Conservation (phyloP, 2,888 invertebrate species). For the Atethmia centrago region DNA sequence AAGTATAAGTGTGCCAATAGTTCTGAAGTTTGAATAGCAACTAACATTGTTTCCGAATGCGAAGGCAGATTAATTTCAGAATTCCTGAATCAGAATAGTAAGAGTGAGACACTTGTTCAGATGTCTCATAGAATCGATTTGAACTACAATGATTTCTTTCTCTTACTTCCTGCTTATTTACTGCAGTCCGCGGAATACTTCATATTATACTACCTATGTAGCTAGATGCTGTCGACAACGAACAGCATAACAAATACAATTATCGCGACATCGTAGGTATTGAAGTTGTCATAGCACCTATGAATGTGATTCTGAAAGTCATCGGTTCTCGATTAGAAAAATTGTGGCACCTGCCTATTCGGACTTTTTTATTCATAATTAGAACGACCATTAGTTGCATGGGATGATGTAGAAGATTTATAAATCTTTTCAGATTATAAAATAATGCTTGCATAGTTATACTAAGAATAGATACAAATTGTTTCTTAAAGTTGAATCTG, state of each 20-base stretch:
- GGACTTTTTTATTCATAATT: background rate
- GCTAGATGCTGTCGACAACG: background rate
- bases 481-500: background rate
- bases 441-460: background rate
- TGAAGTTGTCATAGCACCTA: background rate
- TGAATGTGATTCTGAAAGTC: background rate
- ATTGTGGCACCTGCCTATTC: background rate
- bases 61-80: background rate
- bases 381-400: background rate
- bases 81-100: conserved; percentile 3
- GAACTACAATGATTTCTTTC: conserved; percentile 13
- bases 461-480: background rate
- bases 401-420: background rate
- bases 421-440: background rate
- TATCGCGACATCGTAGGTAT: background rate
- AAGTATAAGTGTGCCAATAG: background rate
- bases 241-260: background rate
- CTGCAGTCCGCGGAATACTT: background rate
- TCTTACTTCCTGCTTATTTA: conserved; percentile 1
- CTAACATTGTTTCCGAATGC: background rate
- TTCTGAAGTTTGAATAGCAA: background rate
- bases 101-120: background rate
- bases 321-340: background rate
- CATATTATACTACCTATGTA: too few relatives aligned
- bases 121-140: conserved; percentile 9